Evolutionary conservation across 2,888 invertebrate genomes (phyloP), one percentile per base, ranked within the genome.

Genomic region (Villa cingulata): DNA sequence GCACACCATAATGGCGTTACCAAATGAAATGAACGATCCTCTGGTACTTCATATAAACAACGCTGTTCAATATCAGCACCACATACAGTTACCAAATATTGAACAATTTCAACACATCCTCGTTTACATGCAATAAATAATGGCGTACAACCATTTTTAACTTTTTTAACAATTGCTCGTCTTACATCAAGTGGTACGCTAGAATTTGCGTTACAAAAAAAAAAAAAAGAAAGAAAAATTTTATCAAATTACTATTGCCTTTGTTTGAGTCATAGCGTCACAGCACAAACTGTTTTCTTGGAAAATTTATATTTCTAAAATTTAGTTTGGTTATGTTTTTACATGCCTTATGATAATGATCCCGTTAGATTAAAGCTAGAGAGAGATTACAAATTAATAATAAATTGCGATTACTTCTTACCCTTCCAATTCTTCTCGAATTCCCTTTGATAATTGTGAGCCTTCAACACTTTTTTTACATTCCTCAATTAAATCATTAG

Each of bases 1-100:
- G 92, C 90, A 71, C 86, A 86, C 94, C 94, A 94, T 50, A 94
- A 72, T 27, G 92, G 90, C 15, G 90, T 88, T 3, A 88, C 91
- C 59, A 75, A 75, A 71, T 91, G 91, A 54, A 66, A 66, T 44
- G 67, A 65, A 63, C 77, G 77, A 63, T 90, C 91, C 65, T 87
- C 86, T 12, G 83, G 79, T 41, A 86, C 86, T 72, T 89, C 86
- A 66, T 83, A 90, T 52, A 81, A 72, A 37, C 92, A 91, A 58
- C 80, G 76, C 68, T 88, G 88, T 70, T 94, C 92, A 17, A 90
- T 76, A 61, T 86, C 82, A 1, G 90, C 90, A 59, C 75, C 75
- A 68, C 92, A 92, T 48, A 80, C 78, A 48, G 77, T 79, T 54
- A 91, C 78, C 37, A 94, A 74, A 71, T 88, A 92, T 65, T 89